These are phyloP conservation scores for Oreortyx pictus DNA, from an alignment of 2,797 vertebrate species.

Conservation along the genomic window DNA sequence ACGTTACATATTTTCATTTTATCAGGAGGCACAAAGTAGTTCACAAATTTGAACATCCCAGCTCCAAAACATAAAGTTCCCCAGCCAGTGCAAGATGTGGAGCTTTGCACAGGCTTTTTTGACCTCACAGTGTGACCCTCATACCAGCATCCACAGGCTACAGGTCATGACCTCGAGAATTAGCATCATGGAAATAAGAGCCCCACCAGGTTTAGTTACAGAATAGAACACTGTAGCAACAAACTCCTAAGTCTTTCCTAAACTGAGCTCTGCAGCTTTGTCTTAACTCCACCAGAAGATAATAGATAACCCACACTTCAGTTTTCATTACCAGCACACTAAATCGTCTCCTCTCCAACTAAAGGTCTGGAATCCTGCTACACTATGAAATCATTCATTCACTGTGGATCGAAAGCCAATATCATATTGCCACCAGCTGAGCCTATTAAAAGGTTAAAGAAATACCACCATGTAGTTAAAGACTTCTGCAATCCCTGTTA, in stretches of 20 bases:
- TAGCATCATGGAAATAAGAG: constrained; percentile 74
- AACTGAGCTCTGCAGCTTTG: constrained; percentile 34
- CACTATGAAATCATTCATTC: constrained; percentile 25
- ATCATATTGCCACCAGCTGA: constrained; percentile 20
- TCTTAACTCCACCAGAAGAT: constrained; percentile 54
- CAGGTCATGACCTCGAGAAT: constrained; percentile 77
- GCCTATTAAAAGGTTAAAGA: constrained; percentile 56
- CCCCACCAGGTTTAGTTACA: constrained; percentile 68
- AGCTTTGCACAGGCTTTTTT: constrained; percentile 62
- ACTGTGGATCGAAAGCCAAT: constrained; percentile 23
- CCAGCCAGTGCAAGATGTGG: constrained; percentile 29
- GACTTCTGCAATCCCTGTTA: background rate
- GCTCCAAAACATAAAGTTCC: constrained; percentile 49
- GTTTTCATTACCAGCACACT: constrained; percentile 38
- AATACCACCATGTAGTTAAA: constrained; percentile 6
- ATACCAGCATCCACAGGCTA: constrained; percentile 75
- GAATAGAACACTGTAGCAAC: constrained; percentile 58
- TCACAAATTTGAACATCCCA: constrained; percentile 34
- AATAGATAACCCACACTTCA: constrained; percentile 49
- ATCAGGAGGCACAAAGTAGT: constrained; percentile 28
- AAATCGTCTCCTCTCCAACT: constrained; percentile 38
- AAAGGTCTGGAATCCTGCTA: background rate
- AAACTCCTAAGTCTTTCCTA: constrained; percentile 41
- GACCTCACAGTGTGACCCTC: constrained; percentile 76
- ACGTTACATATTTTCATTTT: constrained; percentile 59